A percentile compares a stretch with the other conserved stretches of the same genome.
phyloP scores from a whole-genome alignment of 2,797 vertebrate genomes.

The Anisognathus igniventris region DNA sequence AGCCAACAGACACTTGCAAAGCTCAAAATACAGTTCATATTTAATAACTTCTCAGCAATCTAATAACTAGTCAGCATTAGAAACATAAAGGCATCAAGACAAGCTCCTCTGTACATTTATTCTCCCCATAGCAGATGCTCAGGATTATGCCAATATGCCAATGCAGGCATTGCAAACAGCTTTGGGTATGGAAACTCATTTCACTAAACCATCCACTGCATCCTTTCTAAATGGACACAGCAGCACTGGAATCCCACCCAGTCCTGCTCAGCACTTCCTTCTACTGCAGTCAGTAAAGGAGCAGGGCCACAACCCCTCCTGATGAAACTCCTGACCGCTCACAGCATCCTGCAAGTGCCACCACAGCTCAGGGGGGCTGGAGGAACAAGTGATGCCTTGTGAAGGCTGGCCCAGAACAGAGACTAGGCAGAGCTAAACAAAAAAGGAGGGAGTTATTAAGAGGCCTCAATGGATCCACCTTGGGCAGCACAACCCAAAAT shows the following conservation, averaged over 20 bases:
- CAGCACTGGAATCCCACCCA: neutral
- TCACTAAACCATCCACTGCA: neutral
- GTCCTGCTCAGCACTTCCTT: neutral
- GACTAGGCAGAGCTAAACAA: neutral
- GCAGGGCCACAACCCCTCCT: neutral
- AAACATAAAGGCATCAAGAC: neutral
- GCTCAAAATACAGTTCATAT: neutral
- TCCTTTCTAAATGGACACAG: neutral
- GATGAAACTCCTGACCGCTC: neutral
- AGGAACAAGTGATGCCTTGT: neutral
- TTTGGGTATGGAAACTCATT: neutral
- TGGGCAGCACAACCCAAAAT: neutral
- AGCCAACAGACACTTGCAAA: neutral
- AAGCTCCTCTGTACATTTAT: neutral
- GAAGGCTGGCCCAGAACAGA: neutral
- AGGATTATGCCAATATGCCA: neutral
- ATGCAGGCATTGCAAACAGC: neutral
- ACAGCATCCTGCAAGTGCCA: neutral
- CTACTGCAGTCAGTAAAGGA: neutral
- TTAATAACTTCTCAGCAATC: neutral
- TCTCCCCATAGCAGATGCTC: neutral
- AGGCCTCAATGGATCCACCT: neutral
- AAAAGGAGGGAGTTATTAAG: neutral
- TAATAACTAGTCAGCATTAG: neutral
- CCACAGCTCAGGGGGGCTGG: neutral